phyloP scores from a whole-genome alignment of 2,113 vertebrate genomes.

The Gyps fulvus region DNA sequence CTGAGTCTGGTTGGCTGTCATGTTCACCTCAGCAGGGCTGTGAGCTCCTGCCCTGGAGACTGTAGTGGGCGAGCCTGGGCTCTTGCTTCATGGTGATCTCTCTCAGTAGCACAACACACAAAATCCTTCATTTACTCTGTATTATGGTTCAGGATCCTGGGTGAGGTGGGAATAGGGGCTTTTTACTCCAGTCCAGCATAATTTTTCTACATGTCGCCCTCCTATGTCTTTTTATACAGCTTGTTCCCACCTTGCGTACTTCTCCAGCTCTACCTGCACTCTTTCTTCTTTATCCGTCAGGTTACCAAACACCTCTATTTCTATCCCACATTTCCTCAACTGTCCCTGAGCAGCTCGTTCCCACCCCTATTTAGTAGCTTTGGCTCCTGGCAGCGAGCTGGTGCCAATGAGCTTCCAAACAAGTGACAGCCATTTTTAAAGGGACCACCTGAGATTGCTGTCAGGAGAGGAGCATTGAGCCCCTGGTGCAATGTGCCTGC shows the following conservation, averaged over 20 bases:
- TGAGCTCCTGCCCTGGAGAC: neutral
- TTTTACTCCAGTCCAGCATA: neutral
- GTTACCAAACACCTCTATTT: neutral
- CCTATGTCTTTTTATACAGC: neutral
- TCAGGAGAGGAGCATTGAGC: neutral
- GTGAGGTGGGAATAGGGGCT: neutral
- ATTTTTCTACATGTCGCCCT: neutral
- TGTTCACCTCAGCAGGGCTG: neutral
- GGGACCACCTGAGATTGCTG: neutral
- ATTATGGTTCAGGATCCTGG: neutral
- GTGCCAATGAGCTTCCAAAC: neutral
- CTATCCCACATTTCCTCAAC: neutral
- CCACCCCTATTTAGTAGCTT: neutral
- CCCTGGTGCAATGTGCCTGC: neutral
- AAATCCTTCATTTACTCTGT: neutral
- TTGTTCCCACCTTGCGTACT: neutral
- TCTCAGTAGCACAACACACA: neutral
- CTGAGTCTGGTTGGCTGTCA: neutral
- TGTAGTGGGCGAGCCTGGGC: neutral
- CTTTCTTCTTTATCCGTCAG: neutral
- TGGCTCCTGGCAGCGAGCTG: neutral
- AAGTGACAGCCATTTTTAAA: neutral
- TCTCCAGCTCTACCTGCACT: neutral
- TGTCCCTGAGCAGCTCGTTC: neutral
- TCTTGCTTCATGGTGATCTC: neutral